Percentiles rank a stretch among this genome's conserved stretches.
phyloP scores from a whole-genome alignment of 2,113 vertebrate species.

The Engraulis encrasicolus region DNA sequence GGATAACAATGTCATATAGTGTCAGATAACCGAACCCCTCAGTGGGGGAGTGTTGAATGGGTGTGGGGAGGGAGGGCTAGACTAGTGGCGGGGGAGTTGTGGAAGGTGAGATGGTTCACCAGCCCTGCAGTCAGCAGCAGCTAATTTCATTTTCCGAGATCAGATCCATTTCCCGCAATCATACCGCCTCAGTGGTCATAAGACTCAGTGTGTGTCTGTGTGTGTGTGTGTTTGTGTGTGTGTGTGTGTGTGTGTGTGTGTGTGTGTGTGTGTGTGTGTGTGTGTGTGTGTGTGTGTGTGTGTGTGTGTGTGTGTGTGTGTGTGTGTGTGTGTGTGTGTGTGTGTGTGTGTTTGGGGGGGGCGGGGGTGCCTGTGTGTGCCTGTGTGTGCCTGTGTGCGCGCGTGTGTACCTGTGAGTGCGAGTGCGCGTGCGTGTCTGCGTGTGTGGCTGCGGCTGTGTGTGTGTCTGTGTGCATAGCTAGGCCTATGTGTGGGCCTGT shows the following conservation, averaged over 20 bases:
- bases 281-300: background rate
- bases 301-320: background rate
- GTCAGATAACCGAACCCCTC: background rate
- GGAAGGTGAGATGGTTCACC: background rate
- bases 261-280: background rate
- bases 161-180: background rate
- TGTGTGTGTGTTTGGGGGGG: too few relatives aligned
- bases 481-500: too few relatives aligned
- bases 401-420: background rate
- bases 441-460: background rate
- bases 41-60: too few relatives aligned
- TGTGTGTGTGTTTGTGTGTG: background rate
- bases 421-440: background rate
- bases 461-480: background rate
- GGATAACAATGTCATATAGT: constrained; percentile 2
- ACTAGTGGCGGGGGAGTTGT: background rate
- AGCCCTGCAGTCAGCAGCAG: background rate
- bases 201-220: background rate
- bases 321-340: background rate
- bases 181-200: background rate
- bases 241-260: background rate
- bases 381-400: background rate
- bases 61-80: too few relatives aligned
- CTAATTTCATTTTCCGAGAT: background rate
- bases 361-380: too few relatives aligned